Evolutionary conservation across 2,797 vertebrate species (phyloP).

Genomic region (Chromobotia macracanthus): DNA sequence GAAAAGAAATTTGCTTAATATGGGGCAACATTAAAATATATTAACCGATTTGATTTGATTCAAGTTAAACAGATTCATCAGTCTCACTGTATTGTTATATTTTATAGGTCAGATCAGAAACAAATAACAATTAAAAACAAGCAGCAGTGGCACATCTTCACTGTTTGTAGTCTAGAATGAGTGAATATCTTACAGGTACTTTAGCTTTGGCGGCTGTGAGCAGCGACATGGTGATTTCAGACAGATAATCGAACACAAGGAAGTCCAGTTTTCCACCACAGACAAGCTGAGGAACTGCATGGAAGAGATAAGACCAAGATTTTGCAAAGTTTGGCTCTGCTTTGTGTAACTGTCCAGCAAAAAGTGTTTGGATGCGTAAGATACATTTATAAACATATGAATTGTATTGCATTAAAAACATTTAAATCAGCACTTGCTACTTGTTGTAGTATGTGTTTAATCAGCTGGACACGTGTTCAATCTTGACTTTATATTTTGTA

Average conservation of each 20-base stretch:
- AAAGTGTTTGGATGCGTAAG: not conserved
- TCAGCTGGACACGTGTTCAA: too few species aligned
- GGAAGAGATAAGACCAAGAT: not conserved
- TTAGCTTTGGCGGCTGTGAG: slow-evolving; percentile 81
- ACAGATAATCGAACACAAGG: slow-evolving; percentile 89
- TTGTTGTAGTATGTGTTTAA: too few species aligned
- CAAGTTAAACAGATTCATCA: too few species aligned
- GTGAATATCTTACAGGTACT: slow-evolving; percentile 77
- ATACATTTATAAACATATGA: not conserved
- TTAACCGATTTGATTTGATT: too few species aligned
- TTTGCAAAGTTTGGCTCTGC: not conserved
- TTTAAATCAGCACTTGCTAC: too few species aligned
- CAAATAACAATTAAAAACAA: too few species aligned
- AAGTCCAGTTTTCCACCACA: slow-evolving; percentile 83
- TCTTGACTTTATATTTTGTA: too few species aligned
- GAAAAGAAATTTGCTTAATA: too few species aligned
- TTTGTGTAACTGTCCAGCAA: not conserved
- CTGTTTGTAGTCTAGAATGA: not conserved
- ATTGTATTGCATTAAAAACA: too few species aligned
- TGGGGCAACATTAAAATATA: too few species aligned
- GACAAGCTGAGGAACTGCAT: slow-evolving; percentile 83
- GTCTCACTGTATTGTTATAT: too few species aligned
- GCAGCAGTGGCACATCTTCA: not conserved
- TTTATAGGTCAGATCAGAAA: too few species aligned
- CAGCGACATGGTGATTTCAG: slow-evolving; percentile 88